phyloP scores from a whole-genome alignment of 2,797 vertebrate species.

The Coluber constrictor region DNA sequence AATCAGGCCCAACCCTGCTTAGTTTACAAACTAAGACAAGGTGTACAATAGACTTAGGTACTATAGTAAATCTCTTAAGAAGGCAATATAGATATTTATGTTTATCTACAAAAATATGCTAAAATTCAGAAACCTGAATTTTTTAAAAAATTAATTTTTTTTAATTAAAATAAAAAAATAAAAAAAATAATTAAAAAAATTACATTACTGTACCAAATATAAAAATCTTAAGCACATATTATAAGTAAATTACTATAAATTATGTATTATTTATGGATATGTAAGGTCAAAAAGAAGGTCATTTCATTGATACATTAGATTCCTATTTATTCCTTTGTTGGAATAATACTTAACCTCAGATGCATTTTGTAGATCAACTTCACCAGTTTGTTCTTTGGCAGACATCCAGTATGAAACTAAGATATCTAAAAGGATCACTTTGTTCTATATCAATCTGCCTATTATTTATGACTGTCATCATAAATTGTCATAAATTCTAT shows the following conservation, averaged over 20 bases:
- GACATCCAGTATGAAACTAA: background rate
- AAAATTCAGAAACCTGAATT: background rate
- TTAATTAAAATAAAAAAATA: too few species aligned
- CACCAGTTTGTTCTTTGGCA: background rate
- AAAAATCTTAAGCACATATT: background rate
- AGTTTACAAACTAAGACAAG: background rate
- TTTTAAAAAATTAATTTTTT: too few species aligned
- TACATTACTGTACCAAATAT: background rate
- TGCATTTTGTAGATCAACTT: background rate
- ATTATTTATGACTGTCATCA: background rate
- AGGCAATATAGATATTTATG: background rate
- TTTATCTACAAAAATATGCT: background rate
- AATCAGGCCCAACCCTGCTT: background rate
- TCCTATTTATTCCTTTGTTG: background rate
- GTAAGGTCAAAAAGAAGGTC: background rate
- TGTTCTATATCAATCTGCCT: background rate
- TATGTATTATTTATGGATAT: background rate
- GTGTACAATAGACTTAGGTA: background rate
- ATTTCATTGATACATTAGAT: background rate
- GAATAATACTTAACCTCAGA: background rate
- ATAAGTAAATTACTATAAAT: background rate
- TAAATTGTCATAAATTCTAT: background rate
- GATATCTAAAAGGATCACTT: background rate
- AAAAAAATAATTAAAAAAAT: background rate
- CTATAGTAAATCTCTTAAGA: background rate